These are phyloP conservation scores for Graptemys geographica DNA, from an alignment of 2,797 vertebrate species.

Conservation along the genomic window DNA sequence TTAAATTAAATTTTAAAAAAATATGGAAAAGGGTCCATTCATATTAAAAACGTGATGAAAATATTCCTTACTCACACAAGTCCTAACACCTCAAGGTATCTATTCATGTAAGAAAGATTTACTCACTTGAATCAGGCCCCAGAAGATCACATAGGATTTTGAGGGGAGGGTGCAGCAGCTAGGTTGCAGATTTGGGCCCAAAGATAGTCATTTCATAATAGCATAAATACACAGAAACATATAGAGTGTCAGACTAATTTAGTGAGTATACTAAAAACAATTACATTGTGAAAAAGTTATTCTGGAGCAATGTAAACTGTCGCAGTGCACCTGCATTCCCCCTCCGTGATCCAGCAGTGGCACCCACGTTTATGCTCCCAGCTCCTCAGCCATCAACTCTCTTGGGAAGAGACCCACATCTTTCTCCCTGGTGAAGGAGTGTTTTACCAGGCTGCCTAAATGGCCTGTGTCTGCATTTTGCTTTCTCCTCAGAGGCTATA, in stretches of 20 bases:
- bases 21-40: background rate
- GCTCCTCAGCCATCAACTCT: background rate
- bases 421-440: background rate
- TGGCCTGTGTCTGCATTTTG: background rate
- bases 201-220: background rate
- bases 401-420: too few relatives aligned
- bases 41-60: background rate
- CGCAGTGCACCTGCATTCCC: background rate
- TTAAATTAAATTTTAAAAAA: conserved; percentile 7
- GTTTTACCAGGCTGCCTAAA: background rate
- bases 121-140: background rate
- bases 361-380: background rate
- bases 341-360: too few relatives aligned
- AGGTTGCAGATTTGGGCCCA: background rate
- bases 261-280: background rate
- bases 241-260: fast-evolving
- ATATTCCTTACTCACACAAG: background rate
- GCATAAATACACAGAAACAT: background rate
- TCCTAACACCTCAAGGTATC: background rate
- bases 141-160: too few relatives aligned
- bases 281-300: background rate
- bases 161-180: background rate
- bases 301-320: background rate
- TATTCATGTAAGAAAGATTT: background rate
- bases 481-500: background rate